Conservation (phyloP, 2,113 vertebrate species). For the Anhinga anhinga region DNA sequence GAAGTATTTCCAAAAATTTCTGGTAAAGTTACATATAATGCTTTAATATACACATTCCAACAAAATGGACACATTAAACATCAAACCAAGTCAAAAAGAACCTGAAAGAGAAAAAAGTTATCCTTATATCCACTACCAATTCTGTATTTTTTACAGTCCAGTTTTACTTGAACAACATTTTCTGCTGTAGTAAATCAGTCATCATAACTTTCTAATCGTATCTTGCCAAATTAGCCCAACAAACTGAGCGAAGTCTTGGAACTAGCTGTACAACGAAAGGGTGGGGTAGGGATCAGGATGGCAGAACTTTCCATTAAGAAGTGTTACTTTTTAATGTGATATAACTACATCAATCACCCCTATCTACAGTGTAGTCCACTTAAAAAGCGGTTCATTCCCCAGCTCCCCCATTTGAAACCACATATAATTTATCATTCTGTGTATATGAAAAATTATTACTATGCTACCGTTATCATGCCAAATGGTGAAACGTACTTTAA, state of each 20-base stretch:
- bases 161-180: not conserved
- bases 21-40: not conserved
- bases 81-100: not conserved
- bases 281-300: not conserved
- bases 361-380: not conserved
- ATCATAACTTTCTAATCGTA: not conserved
- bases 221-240: not conserved
- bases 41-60: not conserved
- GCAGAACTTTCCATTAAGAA: not conserved
- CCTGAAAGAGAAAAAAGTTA: not conserved
- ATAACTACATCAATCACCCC: not conserved
- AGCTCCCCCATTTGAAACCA: not conserved
- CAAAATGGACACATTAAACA: not conserved
- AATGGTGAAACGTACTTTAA: not conserved
- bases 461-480: not conserved
- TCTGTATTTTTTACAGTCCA: not conserved
- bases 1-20: not conserved
- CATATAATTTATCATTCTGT: not conserved
- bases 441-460: not conserved
- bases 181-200: not conserved
- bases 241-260: not conserved
- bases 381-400: not conserved
- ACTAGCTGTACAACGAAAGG: not conserved
- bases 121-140: not conserved
- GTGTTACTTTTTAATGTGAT: not conserved